These are phyloP conservation scores for Cataglyphis cursor DNA, from an alignment of 2,888 invertebrate species.

Conservation along the genomic window DNA sequence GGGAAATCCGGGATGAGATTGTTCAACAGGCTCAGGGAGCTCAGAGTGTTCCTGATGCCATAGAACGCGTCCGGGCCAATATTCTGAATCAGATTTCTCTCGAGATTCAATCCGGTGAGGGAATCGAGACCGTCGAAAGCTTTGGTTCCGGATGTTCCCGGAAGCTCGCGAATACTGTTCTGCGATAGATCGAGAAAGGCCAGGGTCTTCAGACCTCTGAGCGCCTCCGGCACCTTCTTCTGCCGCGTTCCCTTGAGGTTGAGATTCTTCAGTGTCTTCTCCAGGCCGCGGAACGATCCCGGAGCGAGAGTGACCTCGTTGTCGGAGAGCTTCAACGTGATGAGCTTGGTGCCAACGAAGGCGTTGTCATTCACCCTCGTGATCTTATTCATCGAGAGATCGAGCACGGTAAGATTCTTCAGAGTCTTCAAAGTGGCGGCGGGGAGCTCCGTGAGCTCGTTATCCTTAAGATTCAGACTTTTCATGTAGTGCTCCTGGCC, in stretches of 20 bases:
- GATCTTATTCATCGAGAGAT: slow-evolving; percentile 94
- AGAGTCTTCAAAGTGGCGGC: slow-evolving; percentile 91
- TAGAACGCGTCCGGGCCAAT: slow-evolving; percentile 92
- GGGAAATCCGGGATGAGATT: slow-evolving; percentile 96
- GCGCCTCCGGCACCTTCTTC: slow-evolving; percentile 92
- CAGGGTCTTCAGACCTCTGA: slow-evolving; percentile 92
- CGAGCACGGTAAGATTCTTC: slow-evolving; percentile 92
- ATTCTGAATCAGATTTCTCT: slow-evolving; percentile 94
- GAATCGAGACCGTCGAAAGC: slow-evolving; percentile 93
- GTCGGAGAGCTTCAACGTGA: slow-evolving; percentile 95
- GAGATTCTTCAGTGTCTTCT: slow-evolving; percentile 94
- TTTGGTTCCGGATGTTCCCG: slow-evolving; percentile 90
- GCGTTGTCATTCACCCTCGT: slow-evolving; percentile 91
- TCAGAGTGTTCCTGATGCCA: slow-evolving; percentile 93
- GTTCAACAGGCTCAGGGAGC: slow-evolving; percentile 95
- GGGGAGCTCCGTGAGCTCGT: slow-evolving; percentile 93
- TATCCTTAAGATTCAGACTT: slow-evolving; percentile 95
- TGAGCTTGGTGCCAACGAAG: slow-evolving; percentile 92
- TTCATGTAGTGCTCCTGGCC: slow-evolving; percentile 94
- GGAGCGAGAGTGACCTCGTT: slow-evolving; percentile 93
- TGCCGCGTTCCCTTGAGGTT: slow-evolving; percentile 96
- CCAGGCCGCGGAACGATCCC: slow-evolving; percentile 93
- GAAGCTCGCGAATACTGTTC: slow-evolving; percentile 94
- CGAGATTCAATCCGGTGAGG: slow-evolving; percentile 95
- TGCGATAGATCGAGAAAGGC: slow-evolving; percentile 96